phyloP scores from a whole-genome alignment of 1,140 invertebrate genomes.

The Neuroterus valhalla region DNA sequence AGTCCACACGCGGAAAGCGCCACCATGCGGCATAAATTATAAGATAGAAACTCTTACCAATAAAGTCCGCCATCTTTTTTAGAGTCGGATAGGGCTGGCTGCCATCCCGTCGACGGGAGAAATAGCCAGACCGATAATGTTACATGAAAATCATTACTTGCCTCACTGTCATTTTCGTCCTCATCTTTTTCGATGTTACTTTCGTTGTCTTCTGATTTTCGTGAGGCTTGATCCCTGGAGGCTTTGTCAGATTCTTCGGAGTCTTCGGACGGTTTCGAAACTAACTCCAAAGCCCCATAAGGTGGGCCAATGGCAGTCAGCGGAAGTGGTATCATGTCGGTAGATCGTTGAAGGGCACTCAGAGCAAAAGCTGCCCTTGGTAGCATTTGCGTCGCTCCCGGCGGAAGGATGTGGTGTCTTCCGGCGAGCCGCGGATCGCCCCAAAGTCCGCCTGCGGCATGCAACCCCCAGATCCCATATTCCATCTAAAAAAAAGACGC shows the following conservation, averaged over 20 bases:
- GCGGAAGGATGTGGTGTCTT: slow-evolving; percentile 65
- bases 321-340: slow-evolving; percentile 60
- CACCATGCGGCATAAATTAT: too few species aligned
- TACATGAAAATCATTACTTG: slow-evolving; percentile 37
- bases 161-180: slow-evolving; percentile 63
- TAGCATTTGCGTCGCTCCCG: slow-evolving; percentile 64
- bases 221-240: slow-evolving; percentile 34
- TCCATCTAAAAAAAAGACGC: slow-evolving; percentile 66
- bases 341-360: slow-evolving; percentile 62
- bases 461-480: slow-evolving; percentile 74
- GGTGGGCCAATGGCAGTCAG: slow-evolving; percentile 54
- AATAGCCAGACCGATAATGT: too few species aligned
- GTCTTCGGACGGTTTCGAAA: slow-evolving; percentile 55
- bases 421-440: slow-evolving; percentile 67
- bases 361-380: slow-evolving; percentile 67
- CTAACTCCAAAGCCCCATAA: slow-evolving; percentile 63
- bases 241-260: slow-evolving; percentile 46
- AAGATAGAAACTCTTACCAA: too few species aligned
- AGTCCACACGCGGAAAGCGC: too few species aligned
- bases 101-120: too few species aligned
- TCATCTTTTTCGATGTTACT: slow-evolving; percentile 63
- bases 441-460: slow-evolving; percentile 71
- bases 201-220: slow-evolving; percentile 62
- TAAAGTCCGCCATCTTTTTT: too few species aligned
- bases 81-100: too few species aligned